Percentiles rank a stretch among this genome's conserved stretches.
Evolutionary conservation across 2,797 vertebrate species (phyloP).

Genomic region (Synaphobranchus kaupii): DNA sequence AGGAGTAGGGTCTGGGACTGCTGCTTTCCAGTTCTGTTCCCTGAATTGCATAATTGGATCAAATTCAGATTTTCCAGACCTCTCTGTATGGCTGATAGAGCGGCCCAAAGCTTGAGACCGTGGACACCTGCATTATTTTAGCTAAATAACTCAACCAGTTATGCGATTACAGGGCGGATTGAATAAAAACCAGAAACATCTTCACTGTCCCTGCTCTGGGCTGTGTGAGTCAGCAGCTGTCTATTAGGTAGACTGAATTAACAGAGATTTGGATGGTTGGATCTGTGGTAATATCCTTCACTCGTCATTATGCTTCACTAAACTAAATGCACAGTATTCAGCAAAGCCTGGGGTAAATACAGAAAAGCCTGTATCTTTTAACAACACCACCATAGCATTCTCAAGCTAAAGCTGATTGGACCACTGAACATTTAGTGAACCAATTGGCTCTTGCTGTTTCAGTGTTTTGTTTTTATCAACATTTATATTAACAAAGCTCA

Average conservation of each 20-base stretch:
- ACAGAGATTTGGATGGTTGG: neutral
- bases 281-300: neutral
- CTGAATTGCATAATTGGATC: neutral
- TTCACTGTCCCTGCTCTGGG: neutral
- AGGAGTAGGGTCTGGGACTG: neutral
- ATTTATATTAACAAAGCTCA: neutral
- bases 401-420: neutral
- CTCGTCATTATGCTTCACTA: neutral
- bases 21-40: neutral
- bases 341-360: neutral
- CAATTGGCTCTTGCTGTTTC: neutral
- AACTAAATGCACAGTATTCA: neutral
- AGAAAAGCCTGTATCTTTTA: neutral
- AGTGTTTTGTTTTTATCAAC: neutral
- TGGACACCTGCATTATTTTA: neutral
- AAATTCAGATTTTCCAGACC: neutral
- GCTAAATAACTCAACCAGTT: neutral
- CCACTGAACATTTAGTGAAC: neutral
- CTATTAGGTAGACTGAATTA: neutral
- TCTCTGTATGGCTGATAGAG: neutral
- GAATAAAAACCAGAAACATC: constrained; percentile 10
- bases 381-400: neutral
- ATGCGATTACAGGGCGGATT: neutral
- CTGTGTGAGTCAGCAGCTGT: neutral
- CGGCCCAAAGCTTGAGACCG: neutral